Percentiles rank a stretch among this genome's conserved stretches.
These are phyloP conservation scores for Passer montanus DNA, from an alignment of 2,113 vertebrate genomes.

Conservation along the genomic window DNA sequence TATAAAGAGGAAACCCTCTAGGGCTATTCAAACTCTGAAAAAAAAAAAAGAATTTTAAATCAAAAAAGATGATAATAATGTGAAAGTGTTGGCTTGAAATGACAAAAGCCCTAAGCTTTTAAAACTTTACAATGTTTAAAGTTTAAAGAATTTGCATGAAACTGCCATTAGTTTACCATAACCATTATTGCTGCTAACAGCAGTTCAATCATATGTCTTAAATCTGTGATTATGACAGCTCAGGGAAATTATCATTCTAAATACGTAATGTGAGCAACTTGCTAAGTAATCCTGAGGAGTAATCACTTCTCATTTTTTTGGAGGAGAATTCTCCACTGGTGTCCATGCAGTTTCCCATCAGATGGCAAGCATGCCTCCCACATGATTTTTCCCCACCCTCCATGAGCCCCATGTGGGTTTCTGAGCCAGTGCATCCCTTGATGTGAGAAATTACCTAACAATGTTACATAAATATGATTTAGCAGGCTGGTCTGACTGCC, in stretches of 20 bases:
- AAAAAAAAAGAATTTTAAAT: conserved; percentile 13
- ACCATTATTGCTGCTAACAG: conserved; percentile 39
- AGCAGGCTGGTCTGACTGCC: background rate
- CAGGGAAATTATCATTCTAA: conserved; percentile 30
- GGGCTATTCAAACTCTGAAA: background rate
- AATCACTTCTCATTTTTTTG: background rate
- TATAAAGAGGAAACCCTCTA: background rate
- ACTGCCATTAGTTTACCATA: conserved; percentile 47
- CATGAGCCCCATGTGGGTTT: background rate
- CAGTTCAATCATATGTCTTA: conserved; percentile 34
- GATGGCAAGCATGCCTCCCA: background rate
- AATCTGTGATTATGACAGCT: conserved; percentile 26
- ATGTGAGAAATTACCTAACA: conserved; percentile 26
- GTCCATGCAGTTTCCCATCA: background rate
- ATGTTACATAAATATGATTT: conserved; percentile 33
- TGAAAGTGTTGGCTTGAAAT: conserved; percentile 1
- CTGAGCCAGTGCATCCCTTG: background rate
- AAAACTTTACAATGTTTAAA: conserved; percentile 32
- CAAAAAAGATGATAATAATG: conserved; percentile 1
- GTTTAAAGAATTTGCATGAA: conserved; percentile 54
- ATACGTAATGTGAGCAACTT: conserved; percentile 9
- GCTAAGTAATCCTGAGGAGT: background rate
- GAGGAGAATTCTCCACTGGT: background rate
- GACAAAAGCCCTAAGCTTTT: conserved; percentile 30
- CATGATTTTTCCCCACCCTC: background rate